A percentile compares a stretch with the other conserved stretches of the same genome.
phyloP scores from a whole-genome alignment of 2,797 vertebrate species.

The Botia kubotai region DNA sequence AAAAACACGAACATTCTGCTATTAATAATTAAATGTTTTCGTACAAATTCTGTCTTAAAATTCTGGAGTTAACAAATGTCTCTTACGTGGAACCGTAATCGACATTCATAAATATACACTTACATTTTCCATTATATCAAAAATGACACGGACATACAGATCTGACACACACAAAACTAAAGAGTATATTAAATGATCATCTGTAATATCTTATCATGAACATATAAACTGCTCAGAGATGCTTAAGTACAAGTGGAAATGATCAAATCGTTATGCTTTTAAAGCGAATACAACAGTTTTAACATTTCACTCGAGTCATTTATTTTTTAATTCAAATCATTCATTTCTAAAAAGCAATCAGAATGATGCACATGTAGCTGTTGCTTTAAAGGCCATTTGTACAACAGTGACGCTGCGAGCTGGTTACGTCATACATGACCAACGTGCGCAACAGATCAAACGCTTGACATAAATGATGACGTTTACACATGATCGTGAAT shows the following conservation, averaged over 20 bases:
- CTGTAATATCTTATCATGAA: conserved; percentile 4
- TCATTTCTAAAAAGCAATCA: neutral
- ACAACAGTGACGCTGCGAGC: conserved; percentile 28
- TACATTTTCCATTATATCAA: conserved; percentile 50
- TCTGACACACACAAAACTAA: neutral
- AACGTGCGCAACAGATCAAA: neutral
- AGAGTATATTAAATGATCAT: neutral
- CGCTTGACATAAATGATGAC: neutral
- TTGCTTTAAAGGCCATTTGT: conserved; percentile 16
- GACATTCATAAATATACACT: conserved; percentile 77
- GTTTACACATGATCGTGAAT: conserved; percentile 34
- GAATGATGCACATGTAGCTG: conserved; percentile 23
- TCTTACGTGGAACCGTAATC: conserved; percentile 69
- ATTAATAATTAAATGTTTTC: conserved; percentile 58
- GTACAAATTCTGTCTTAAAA: conserved; percentile 68
- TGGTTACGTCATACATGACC: conserved; percentile 14
- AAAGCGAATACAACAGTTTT: conserved; percentile 27
- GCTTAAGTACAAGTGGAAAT: conserved; percentile 1
- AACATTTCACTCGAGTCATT: neutral
- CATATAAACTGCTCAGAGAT: conserved; percentile 8
- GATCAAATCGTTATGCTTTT: conserved; percentile 9
- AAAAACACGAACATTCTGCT: too few relatives aligned
- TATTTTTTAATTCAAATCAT: too few relatives aligned
- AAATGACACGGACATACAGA: conserved; percentile 40
- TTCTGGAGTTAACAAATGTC: conserved; percentile 55